Evolutionary conservation across 1,140 invertebrate species (phyloP), one percentile per base, ranked within the genome.

Genomic region (Caenorhabditis latens): DNA sequence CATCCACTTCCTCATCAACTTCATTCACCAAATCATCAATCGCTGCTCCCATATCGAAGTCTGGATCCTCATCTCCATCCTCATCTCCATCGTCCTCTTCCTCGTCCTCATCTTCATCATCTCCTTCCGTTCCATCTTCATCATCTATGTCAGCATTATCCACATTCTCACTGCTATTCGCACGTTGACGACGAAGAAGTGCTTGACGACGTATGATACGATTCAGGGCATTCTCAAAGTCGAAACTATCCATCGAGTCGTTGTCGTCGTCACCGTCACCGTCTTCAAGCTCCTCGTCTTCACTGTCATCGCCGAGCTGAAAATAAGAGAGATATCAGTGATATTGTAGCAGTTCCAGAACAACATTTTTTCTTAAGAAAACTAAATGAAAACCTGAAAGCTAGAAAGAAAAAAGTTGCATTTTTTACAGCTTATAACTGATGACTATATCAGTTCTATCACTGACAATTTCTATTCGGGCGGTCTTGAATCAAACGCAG

Each of bases 81-180:
- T 82, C 85, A 0, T 57, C 75, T 46, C 11, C 50, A 5, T 82
- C 67, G 7, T 89, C 88, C 9, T 61, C 84, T 5, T 75, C 84
- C 11, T 42, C 75, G 4, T 83, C 83, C 8, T 11, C 83, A 40
- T 57, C 24, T 13, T 40, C 50, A 40, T 32, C 8, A 13, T 55
- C 84, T 6, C 42, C 85, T 13, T 46, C 32, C 8, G n/a, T n/a
- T 16, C 63, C 86, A 21, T 83, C 79, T 9, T 84, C 65, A 0
- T 57, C 75, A 16, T 55, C 79, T 48, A 8, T n/a, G 8, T 21
- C 63, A 65, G 24, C 50, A 6, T 58, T 16, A 11, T 19, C 50
- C 7, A 7, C 53, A 6, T 57, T 43, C 14, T n/a, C 55, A 14
- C 11, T 43, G 4, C 14, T 9, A 32, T 57, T 57, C 5, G 14